phyloP scores from a whole-genome alignment of 2,113 vertebrate species.

The Apeltes quadracus region DNA sequence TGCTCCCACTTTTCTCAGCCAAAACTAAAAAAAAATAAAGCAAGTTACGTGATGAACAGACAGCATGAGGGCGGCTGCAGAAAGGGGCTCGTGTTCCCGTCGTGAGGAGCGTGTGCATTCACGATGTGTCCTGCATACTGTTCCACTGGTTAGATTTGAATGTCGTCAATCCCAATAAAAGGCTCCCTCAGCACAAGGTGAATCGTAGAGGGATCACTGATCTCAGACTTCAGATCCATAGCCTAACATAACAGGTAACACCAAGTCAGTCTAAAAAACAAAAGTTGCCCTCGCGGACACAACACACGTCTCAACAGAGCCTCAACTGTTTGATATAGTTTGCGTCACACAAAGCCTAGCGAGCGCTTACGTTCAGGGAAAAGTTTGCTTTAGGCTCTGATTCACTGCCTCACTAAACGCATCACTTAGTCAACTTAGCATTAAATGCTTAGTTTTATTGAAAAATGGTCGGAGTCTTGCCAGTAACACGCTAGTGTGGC shows the following conservation, averaged over 20 bases:
- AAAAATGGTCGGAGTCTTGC: too few relatives aligned
- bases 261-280: not conserved
- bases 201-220: not conserved
- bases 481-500: not conserved
- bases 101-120: not conserved
- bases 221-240: not conserved
- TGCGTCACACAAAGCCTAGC: too few relatives aligned
- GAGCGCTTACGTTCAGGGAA: too few relatives aligned
- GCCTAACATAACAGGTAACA: not conserved
- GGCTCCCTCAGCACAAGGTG: not conserved
- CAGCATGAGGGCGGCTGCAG: not conserved
- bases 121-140: not conserved
- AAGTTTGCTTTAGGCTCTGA: too few relatives aligned
- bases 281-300: too few relatives aligned
- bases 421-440: too few relatives aligned
- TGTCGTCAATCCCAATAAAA: not conserved
- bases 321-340: too few relatives aligned
- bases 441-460: too few relatives aligned
- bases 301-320: too few relatives aligned
- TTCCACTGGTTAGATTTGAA: not conserved
- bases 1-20: conserved; percentile 25
- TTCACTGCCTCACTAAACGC: too few relatives aligned
- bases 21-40: conserved; percentile 1
- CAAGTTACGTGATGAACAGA: conserved; percentile 3
- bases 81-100: not conserved